Base-by-base conservation (phyloP, 1,140 invertebrate genomes). In the Zaprionus capensis region DNA sequence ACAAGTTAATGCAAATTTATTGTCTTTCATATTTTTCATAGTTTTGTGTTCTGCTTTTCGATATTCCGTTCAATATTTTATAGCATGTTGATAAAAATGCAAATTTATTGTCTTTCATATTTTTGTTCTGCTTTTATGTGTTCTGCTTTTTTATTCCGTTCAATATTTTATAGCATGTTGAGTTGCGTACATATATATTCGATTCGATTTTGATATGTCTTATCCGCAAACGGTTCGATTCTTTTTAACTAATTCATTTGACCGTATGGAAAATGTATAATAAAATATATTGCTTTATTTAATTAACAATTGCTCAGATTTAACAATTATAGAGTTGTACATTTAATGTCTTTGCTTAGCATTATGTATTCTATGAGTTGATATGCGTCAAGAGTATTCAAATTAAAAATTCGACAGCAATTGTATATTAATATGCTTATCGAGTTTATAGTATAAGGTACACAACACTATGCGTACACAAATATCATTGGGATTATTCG, bases 281-380 rank as follows among this genome's bases (percentile, higher is more conserved):
- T 64, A 75, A 71, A 75, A 66, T 66, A 76, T 64, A 66, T 55
- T 66, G 55, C 62, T 72, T 72, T 76, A 72, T 72, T 76, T 59
- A 66, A 65, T 71, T 28, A 66, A 71, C 69, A 76, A 58, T 15
- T 41, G 31, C 34, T 34, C 20, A 51, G 53, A 34, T 64, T 75
- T 75, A 64, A 71, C 72, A 70, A 61, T 57, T 57, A 36, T 36
- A 17, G 5, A 4, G 2, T 64, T 49, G 20, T 49, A 71, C 53
- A 57, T 22, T 24, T 5, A 14, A 34, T 51, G 67, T 64, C 72
- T 71, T 71, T 63, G 28, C 36, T 74, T 38, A 44, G 57, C 36
- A 7, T 59, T 59, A 20, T 51, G 9, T 51, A 22, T 11, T 51
- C 22, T 51, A 22, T 24, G 22, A 51, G 9, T 51, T 51, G 46